Evolutionary conservation across 2,888 invertebrate genomes (phyloP), one percentile per base, ranked within the genome.

Genomic region (Cryptocheilus praepositus): DNA sequence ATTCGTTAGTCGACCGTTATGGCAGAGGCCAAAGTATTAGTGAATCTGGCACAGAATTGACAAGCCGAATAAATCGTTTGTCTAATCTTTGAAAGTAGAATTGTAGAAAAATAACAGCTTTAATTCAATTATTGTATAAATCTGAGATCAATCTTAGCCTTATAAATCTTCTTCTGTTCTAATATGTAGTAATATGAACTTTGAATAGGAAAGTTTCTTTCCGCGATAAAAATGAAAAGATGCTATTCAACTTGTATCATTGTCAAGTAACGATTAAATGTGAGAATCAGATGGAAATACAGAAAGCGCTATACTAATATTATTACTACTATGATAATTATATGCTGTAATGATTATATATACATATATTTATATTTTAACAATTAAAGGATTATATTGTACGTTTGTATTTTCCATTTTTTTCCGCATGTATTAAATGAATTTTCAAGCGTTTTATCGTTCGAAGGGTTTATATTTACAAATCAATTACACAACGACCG

Each of bases 311-410:
- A 81, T 80, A 81, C 79, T 79, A 81, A 80, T 85, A 84, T 81
- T 83, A 81, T 79, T 74, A 71, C 69, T 64, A 71, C 65, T 62
- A 63, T 64, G 52, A 80, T 75, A 76, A 79, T 74, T 80, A 76
- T 78, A 80, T 74, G 75, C 70, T 79, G 74, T 75, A 77, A 83
- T 80, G 71, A 82, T 83, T 83, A 80, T 82, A 81, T 81, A 83
- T 77, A 82, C 79, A 82, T 83, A 85, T 85, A 86, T 86, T 86
- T 86, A 86, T 86, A 86, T 86, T 86, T 86, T 86, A 86, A 81
- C 84, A 85, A 86, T 84, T 86, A 86, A 86, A 86, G 81, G 74
- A 85, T 83, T 83, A 83, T 82, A 83, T 74, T 82, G 80, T 83
- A 82, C 49, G 70, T 70, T 70, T 55, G 63, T 61, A 25, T 78